Conservation (phyloP, 2,113 vertebrate species). For the Archilochus colubris region DNA sequence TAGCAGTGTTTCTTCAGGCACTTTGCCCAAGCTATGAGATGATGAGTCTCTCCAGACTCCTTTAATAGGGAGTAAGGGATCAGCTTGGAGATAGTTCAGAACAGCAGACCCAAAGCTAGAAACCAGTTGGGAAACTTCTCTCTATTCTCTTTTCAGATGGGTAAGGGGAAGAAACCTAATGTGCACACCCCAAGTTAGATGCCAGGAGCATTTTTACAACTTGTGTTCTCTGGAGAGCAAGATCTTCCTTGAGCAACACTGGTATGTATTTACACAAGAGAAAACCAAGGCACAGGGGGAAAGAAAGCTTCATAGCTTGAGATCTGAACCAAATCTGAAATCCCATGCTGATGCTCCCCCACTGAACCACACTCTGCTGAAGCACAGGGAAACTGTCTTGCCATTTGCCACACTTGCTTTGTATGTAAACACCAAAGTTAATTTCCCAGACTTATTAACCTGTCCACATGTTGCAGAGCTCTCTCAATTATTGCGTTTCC, state of each 20-base stretch:
- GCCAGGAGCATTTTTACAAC: neutral
- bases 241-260: neutral
- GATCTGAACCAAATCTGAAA: neutral
- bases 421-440: neutral
- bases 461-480: neutral
- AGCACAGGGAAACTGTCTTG: neutral
- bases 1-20: neutral
- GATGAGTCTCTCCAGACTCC: neutral
- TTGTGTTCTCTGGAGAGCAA: neutral
- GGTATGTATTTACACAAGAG: neutral
- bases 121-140: neutral
- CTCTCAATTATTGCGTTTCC: neutral
- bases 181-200: neutral
- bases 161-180: neutral
- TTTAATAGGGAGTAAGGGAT: neutral
- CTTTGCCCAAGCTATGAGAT: neutral
- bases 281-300: neutral
- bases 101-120: neutral
- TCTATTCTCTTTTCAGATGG: neutral
- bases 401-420: neutral
- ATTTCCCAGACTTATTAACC: neutral
- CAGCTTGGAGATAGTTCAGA: neutral
- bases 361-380: rapidly evolving
- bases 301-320: neutral
- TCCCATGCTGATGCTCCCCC: neutral